Evolutionary conservation across 2,888 invertebrate species (phyloP).

Genomic region (Orthonevra nobilis): DNA sequence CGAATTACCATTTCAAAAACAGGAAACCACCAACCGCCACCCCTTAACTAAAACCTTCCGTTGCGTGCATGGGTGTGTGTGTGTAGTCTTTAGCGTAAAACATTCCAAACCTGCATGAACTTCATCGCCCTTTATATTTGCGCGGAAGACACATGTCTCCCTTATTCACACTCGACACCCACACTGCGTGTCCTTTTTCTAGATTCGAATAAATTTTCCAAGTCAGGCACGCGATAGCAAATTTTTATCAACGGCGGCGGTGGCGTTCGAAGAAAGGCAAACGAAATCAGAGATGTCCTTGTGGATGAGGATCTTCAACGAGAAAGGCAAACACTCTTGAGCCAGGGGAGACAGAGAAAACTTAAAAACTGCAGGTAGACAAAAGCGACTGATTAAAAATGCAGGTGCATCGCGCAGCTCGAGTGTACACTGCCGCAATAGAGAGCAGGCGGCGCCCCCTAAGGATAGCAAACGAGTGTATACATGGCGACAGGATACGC

Average conservation of each 20-base stretch:
- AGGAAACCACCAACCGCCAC: constrained; percentile 8
- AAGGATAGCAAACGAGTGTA: background rate
- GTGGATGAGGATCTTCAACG: constrained; percentile 1
- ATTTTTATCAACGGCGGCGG: constrained; percentile 3
- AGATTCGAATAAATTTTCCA: constrained; percentile 66
- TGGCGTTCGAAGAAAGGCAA: background rate
- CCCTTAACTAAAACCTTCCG: background rate
- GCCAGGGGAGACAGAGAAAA: background rate
- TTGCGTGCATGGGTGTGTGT: background rate
- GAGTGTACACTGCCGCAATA: constrained; percentile 8
- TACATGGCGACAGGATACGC: constrained; percentile 6
- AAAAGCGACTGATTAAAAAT: constrained; percentile 8
- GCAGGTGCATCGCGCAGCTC: constrained; percentile 28
- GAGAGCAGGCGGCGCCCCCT: no score
- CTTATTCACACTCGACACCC: constrained; percentile 19
- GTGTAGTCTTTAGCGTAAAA: constrained; percentile 9
- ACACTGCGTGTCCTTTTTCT: constrained; percentile 20
- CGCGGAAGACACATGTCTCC: constrained; percentile 17
- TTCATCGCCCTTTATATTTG: constrained; percentile 33
- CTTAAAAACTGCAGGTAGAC: background rate
- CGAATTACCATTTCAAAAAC: constrained; percentile 54
- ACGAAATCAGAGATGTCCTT: constrained; percentile 39
- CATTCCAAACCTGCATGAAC: constrained; percentile 19
- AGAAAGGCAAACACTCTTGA: constrained; percentile 13
- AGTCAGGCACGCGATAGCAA: constrained; percentile 65